A percentile compares a stretch with the other conserved stretches of the same genome.
Evolutionary conservation across 2,113 vertebrate genomes (phyloP).

Genomic region (Regulus satrapa): DNA sequence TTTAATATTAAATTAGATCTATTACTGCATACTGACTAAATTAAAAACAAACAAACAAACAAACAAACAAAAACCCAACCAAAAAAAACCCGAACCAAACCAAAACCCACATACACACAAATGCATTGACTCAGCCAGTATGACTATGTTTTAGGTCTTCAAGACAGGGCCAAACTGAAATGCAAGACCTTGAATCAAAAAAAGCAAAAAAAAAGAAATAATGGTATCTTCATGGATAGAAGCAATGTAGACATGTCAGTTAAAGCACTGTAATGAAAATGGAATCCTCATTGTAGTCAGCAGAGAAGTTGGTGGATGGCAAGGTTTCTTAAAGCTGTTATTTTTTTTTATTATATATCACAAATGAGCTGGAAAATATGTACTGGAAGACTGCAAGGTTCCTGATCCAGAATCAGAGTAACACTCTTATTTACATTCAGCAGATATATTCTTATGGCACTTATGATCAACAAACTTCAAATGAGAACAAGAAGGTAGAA

Average conservation of each 20-base stretch:
- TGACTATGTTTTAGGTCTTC: background rate
- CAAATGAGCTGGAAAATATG: background rate
- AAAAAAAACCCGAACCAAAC: no score
- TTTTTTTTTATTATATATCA: background rate
- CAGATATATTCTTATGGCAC: background rate
- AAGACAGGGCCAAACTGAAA: background rate
- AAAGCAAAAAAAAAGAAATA: background rate
- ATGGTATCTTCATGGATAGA: background rate
- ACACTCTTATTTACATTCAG: background rate
- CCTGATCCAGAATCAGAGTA: background rate
- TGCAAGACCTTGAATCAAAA: background rate
- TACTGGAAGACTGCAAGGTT: background rate
- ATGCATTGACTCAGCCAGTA: background rate
- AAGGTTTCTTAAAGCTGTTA: background rate
- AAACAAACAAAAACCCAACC: no score
- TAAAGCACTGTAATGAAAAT: background rate
- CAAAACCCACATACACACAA: no score
- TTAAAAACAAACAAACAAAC: background rate
- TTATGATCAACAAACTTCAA: background rate
- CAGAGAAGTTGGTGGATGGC: background rate
- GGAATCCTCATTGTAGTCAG: rapidly evolving
- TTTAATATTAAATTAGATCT: background rate
- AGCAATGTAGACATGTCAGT: background rate
- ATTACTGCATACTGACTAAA: background rate
- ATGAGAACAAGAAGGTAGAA: background rate